Evolutionary conservation across 1,140 invertebrate species (phyloP).

Genomic region (Campodea augens): DNA sequence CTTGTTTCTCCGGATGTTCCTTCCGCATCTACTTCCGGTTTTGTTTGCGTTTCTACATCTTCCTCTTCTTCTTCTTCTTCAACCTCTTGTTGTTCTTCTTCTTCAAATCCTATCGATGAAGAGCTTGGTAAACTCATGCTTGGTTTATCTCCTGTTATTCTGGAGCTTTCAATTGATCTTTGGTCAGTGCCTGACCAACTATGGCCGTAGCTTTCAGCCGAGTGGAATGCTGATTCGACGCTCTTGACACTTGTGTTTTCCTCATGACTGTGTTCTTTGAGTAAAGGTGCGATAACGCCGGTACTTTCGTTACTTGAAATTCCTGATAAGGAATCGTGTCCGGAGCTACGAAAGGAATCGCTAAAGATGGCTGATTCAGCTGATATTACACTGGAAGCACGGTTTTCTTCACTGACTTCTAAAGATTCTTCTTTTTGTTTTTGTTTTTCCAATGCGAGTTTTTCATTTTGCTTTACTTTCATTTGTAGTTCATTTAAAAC

Average conservation of each 20-base stretch:
- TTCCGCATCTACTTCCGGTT: conserved; percentile 8
- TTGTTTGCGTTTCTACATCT: conserved; percentile 14
- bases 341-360: conserved; percentile 14
- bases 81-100: conserved; percentile 12
- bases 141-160: conserved; percentile 1
- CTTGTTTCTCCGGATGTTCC: conserved; percentile 62
- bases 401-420: conserved; percentile 9
- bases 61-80: conserved; percentile 20
- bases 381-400: conserved; percentile 12
- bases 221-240: conserved; percentile 7
- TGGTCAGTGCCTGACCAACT: neutral
- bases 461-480: conserved; percentile 31
- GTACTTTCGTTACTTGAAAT: neutral
- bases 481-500: conserved; percentile 49
- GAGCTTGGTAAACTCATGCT: conserved; percentile 5
- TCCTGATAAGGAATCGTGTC: neutral
- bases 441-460: neutral
- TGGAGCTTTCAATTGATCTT: neutral
- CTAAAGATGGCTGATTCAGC: conserved; percentile 19
- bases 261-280: neutral
- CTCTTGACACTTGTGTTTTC: neutral
- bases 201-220: neutral
- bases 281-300: neutral
- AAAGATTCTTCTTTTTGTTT: neutral
- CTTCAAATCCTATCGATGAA: conserved; percentile 13